These are phyloP conservation scores for Manis crassicaudata DNA, from an alignment of 2,797 vertebrate species.

Conservation along the genomic window DNA sequence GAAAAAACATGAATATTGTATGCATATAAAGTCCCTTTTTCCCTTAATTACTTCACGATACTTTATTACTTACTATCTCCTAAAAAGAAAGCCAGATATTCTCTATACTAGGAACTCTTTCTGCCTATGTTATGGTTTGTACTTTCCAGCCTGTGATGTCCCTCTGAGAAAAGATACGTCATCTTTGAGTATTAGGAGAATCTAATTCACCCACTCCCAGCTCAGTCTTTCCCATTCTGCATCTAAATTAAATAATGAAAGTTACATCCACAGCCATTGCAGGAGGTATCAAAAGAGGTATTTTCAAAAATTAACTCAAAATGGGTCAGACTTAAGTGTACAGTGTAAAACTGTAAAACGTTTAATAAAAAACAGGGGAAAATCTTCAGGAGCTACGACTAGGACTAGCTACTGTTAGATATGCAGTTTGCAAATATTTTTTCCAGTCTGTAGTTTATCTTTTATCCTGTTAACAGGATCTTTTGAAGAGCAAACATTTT, in stretches of 20 bases:
- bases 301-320: background rate
- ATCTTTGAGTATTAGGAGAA: background rate
- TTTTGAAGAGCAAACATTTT: background rate
- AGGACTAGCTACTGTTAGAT: background rate
- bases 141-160: background rate
- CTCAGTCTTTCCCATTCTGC: background rate
- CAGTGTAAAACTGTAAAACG: background rate
- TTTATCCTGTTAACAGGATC: background rate
- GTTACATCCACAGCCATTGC: background rate
- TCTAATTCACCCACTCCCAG: background rate
- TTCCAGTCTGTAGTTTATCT: background rate
- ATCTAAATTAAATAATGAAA: background rate
- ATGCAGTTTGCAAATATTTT: background rate
- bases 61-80: background rate
- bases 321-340: background rate
- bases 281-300: background rate
- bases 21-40: background rate
- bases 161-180: background rate
- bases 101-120: too few species aligned
- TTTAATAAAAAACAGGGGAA: background rate
- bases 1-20: background rate
- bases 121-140: accelerated
- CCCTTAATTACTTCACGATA: background rate
- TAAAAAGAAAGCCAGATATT: background rate
- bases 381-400: background rate